phyloP scores from a whole-genome alignment of 1,140 invertebrate genomes.

The Ceratoteleas bidentatus region DNA sequence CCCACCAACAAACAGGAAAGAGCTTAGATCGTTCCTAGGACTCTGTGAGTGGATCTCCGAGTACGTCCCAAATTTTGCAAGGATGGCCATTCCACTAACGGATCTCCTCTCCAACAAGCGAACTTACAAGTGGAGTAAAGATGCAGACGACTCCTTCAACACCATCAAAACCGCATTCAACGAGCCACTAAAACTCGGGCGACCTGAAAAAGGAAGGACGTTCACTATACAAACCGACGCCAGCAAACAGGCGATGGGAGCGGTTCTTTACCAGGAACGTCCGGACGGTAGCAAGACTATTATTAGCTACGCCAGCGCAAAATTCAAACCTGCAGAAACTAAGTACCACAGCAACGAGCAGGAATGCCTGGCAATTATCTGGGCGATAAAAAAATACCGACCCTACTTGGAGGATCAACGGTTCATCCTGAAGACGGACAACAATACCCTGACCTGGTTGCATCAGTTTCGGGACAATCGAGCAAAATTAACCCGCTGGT shows the following conservation, averaged over 20 bases:
- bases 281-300: neutral
- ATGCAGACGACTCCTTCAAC: neutral
- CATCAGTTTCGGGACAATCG: neutral
- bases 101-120: neutral
- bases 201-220: neutral
- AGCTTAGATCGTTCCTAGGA: neutral
- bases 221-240: neutral
- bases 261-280: neutral
- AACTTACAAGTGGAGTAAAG: neutral
- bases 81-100: neutral
- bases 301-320: neutral
- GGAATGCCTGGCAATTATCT: neutral
- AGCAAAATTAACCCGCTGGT: constrained; percentile 2
- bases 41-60: neutral
- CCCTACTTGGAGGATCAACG: neutral
- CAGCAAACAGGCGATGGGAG: neutral
- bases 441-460: neutral
- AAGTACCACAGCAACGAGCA: too few species aligned
- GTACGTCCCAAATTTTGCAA: neutral
- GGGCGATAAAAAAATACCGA: neutral
- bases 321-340: neutral
- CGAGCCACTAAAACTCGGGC: neutral
- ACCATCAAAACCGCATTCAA: neutral
- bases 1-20: neutral
- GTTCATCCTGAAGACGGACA: neutral